Evolutionary conservation across 35 echinoderm and acorn worm genomes (phyloP), one percentile per base, ranked within the genome.

Genomic region (Heliocidaris erythrogramma): DNA sequence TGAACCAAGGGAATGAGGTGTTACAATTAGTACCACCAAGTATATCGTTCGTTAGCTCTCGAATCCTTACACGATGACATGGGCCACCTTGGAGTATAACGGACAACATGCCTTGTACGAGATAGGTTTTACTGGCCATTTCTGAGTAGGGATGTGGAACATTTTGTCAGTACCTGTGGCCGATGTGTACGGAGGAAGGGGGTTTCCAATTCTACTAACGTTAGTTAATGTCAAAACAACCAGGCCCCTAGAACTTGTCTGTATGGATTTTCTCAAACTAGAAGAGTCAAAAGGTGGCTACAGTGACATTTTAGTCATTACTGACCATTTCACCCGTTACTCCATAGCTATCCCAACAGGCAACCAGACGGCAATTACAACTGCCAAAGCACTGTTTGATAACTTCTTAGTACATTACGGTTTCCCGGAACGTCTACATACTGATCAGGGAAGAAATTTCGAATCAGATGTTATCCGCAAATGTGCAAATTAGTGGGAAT

Each of bases 361-460:
- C 21, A 92, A 97, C 59, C 94, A 97, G 53, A 97, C 69, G 50
- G 96, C 96, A 21, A 94, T 49, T 2, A 97, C 92, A 2, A 90
- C 91, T 32, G 96, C 96, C 48, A 95, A 95, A n/a, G 92, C 65
- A 31, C 90, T 97, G 9, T 94, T 92, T 92, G 94, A 94, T 47
- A 7, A 97, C n/a, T n/a, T n/a, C n/a, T n/a, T n/a, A n/a, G n/a
- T n/a, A n/a, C n/a, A n/a, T n/a, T n/a, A n/a, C n/a, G 94, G 96
- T 2, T 94, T 95, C 52, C 96, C 96, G 5, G 94, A 71, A 50
- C 90, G 94, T 4, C 78, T 95, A 16, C 94, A 95, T 47, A 95
- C 97, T 35, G 95, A 98, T 71, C 97, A 98, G 88, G 95, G 95
- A 24, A 93, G 97, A 47, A 94, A 96, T 56, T 96, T 98, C 92